phyloP scores from a whole-genome alignment of 2,797 vertebrate species.

The Coracias cyanogaster region DNA sequence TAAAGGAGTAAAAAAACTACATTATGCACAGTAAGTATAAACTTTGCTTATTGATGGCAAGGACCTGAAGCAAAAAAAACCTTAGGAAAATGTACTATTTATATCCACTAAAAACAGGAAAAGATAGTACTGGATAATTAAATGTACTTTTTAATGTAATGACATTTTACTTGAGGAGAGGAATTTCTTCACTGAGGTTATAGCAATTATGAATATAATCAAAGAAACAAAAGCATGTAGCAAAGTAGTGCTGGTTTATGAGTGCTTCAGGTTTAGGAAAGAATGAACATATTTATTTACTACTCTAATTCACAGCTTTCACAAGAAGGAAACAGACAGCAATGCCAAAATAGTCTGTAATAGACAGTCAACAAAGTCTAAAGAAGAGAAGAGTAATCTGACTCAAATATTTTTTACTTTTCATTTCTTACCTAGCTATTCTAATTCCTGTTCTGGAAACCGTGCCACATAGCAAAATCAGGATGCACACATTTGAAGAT shows the following conservation, averaged over 20 bases:
- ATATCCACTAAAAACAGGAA: neutral
- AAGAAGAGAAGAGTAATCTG: neutral
- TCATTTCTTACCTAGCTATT: neutral
- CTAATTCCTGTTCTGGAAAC: neutral
- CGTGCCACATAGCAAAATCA: neutral
- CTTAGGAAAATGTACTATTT: neutral
- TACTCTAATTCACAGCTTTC: neutral
- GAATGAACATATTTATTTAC: neutral
- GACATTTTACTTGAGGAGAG: neutral
- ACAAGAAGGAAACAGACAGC: neutral
- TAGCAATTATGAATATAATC: neutral
- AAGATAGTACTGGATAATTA: neutral
- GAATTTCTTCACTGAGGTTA: neutral
- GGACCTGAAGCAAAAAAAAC: neutral
- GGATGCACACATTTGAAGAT: neutral
- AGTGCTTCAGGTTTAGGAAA: neutral
- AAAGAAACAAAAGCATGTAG: neutral
- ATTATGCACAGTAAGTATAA: neutral
- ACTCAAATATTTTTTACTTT: neutral
- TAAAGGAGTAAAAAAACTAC: neutral
- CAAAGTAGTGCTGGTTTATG: neutral
- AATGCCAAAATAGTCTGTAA: neutral
- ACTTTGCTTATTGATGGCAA: neutral
- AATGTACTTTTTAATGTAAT: neutral
- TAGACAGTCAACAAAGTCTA: neutral